Percentiles rank a stretch among this genome's conserved stretches.
These are phyloP conservation scores for Cephus pulcher DNA, from an alignment of 2,888 invertebrate species.

Conservation along the genomic window DNA sequence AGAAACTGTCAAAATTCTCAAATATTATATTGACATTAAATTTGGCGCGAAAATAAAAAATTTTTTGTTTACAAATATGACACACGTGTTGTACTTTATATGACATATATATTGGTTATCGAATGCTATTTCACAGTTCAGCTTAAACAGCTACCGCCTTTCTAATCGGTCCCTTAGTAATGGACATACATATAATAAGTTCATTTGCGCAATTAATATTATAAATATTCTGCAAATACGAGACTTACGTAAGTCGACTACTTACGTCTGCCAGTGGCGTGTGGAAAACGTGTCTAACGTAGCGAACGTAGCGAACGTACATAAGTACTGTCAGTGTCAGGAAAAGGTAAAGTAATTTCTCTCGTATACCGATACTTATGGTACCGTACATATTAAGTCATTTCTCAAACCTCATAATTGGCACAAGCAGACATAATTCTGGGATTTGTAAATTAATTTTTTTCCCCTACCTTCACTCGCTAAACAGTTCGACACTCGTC, in stretches of 20 bases:
- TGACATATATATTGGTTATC: not conserved
- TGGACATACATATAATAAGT: slow-evolving; percentile 37
- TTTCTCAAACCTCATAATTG: not conserved
- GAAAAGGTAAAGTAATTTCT: not conserved
- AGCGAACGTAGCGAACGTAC: not conserved
- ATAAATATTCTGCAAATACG: slow-evolving; percentile 48
- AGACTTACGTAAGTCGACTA: slow-evolving; percentile 34
- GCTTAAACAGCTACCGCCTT: slow-evolving; percentile 22
- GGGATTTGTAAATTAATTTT: not conserved
- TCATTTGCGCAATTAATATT: slow-evolving; percentile 49
- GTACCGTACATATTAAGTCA: not conserved
- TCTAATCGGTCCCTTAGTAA: slow-evolving; percentile 37
- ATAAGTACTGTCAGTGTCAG: not conserved
- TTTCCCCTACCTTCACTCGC: not conserved
- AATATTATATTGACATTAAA: not conserved
- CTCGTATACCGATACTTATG: not conserved
- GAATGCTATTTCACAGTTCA: not conserved
- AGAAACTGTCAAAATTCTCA: not conserved
- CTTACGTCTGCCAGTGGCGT: slow-evolving; percentile 5
- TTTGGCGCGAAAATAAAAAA: not conserved
- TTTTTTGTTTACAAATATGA: not conserved
- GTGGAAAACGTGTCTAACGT: not conserved
- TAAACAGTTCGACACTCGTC: not conserved
- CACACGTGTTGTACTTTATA: not conserved
- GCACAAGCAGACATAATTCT: not conserved